phyloP scores from a whole-genome alignment of 1,140 invertebrate genomes.

The Drosophila neocordata region DNA sequence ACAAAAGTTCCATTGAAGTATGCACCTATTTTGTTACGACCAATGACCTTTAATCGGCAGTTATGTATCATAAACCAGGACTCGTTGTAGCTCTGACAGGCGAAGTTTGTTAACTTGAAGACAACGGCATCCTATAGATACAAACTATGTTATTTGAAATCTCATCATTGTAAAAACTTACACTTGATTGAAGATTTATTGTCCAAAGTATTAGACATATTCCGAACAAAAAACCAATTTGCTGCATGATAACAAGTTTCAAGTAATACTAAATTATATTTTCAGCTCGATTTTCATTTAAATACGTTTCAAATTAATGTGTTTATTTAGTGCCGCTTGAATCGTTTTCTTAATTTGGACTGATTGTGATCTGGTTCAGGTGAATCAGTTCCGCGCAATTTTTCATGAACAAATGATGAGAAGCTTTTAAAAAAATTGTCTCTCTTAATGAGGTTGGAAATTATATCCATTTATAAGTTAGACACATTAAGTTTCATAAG shows the following conservation, averaged over 20 bases:
- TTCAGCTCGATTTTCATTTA: background rate
- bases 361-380: too few relatives aligned
- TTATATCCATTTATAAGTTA: too few relatives aligned
- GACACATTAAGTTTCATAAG: too few relatives aligned
- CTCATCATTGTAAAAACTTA: background rate
- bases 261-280: background rate
- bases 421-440: too few relatives aligned
- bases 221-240: background rate
- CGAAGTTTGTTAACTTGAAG: background rate
- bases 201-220: background rate
- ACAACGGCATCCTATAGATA: background rate
- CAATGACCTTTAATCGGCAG: background rate
- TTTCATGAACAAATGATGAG: too few relatives aligned
- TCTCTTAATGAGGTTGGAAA: too few relatives aligned
- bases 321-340: too few relatives aligned
- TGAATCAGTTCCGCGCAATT: too few relatives aligned
- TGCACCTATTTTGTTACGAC: background rate
- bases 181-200: background rate
- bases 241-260: background rate
- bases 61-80: conserved; percentile 2
- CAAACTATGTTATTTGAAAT: background rate
- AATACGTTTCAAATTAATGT: too few relatives aligned
- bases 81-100: background rate
- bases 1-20: background rate
- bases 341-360: too few relatives aligned